Evolutionary conservation across 2,113 vertebrate species (phyloP).

Genomic region (Tursiops truncatus): DNA sequence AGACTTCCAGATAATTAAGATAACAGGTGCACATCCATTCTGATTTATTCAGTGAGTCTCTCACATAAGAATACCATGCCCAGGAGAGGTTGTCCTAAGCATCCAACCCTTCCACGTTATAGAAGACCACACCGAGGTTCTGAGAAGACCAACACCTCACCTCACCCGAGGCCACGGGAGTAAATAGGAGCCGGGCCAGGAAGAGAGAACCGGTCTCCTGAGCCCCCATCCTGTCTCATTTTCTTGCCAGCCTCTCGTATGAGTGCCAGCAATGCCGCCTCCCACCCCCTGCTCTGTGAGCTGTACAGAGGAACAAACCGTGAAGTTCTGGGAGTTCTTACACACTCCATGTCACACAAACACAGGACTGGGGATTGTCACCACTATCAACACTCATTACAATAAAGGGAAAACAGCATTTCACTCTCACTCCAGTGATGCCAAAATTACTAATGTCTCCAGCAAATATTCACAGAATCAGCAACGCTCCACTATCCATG

Average conservation of each 20-base stretch:
- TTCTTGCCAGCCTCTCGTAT: accelerated
- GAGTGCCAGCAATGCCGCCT: accelerated
- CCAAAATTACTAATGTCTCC: neutral
- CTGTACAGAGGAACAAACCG: neutral
- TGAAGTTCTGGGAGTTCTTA: neutral
- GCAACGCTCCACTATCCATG: accelerated
- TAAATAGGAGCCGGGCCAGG: accelerated
- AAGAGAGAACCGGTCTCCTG: neutral
- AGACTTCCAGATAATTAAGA: too few relatives aligned
- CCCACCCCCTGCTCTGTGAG: neutral
- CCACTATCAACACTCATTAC: neutral
- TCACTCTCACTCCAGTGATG: neutral
- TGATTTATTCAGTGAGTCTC: neutral
- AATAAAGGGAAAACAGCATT: neutral
- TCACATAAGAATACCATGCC: neutral
- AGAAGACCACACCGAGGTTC: neutral
- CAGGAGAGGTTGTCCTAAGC: neutral
- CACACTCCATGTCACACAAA: neutral
- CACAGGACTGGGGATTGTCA: neutral
- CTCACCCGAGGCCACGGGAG: neutral
- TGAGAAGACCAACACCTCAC: neutral
- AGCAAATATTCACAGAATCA: accelerated
- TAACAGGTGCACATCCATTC: neutral
- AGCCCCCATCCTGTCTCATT: accelerated
- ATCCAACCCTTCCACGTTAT: accelerated